phyloP scores from a whole-genome alignment of 2,888 invertebrate genomes.

The Apodemia hepburni region DNA sequence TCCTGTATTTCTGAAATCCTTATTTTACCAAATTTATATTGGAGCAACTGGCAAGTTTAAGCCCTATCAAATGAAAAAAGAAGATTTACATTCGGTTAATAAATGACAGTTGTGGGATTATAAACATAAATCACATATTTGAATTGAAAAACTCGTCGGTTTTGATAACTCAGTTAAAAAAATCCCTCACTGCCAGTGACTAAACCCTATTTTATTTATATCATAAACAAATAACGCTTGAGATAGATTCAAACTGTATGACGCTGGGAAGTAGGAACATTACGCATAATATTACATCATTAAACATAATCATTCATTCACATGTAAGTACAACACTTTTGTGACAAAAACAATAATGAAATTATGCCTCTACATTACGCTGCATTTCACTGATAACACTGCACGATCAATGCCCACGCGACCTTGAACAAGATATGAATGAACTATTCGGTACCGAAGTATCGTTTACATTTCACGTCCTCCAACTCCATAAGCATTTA shows the following conservation, averaged over 20 bases:
- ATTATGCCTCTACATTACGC: constrained; percentile 6
- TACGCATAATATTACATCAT: not conserved
- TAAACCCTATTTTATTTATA: too few relatives aligned
- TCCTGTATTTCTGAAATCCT: too few relatives aligned
- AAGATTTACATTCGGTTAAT: too few relatives aligned
- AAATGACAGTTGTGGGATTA: too few relatives aligned
- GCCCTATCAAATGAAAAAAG: too few relatives aligned
- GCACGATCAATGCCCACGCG: constrained; percentile 37
- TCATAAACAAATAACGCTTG: too few relatives aligned
- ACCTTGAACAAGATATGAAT: constrained; percentile 48
- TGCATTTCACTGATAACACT: constrained; percentile 42
- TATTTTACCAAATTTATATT: too few relatives aligned
- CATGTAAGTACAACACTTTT: not conserved
- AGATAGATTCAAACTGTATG: not conserved
- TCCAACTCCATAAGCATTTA: constrained; percentile 48
- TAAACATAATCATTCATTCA: not conserved
- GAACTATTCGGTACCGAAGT: constrained; percentile 29
- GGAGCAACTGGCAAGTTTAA: too few relatives aligned
- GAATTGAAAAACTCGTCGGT: too few relatives aligned
- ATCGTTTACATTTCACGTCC: constrained; percentile 46
- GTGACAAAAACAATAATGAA: constrained; percentile 5
- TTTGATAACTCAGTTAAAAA: too few relatives aligned
- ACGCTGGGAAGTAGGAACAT: not conserved
- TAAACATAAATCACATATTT: too few relatives aligned
- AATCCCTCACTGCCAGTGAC: too few relatives aligned